Evolutionary conservation across 2,888 invertebrate species (phyloP).

Genomic region (Drosophila quinaria): DNA sequence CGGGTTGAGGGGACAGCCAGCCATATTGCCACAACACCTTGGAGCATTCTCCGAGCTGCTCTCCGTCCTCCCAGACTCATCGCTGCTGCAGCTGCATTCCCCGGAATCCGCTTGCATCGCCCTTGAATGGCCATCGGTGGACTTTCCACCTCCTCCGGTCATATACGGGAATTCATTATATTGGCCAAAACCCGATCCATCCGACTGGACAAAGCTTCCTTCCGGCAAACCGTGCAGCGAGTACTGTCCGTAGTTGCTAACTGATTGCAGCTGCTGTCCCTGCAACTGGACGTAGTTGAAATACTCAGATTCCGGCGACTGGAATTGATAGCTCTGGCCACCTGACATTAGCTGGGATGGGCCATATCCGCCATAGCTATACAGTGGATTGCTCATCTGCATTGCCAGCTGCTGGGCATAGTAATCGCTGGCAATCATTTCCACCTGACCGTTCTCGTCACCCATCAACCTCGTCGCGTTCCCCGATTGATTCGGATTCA

Average conservation of each 20-base stretch:
- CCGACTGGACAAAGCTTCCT: neutral
- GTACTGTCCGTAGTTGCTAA: conserved; percentile 6
- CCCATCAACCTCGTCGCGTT: neutral
- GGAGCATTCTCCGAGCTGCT: neutral
- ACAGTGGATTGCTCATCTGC: neutral
- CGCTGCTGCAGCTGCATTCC: neutral
- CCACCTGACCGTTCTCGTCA: neutral
- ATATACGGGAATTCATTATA: neutral
- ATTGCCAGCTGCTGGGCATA: conserved; percentile 17
- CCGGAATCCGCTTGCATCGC: neutral
- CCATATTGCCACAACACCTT: neutral
- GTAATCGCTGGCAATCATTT: conserved; percentile 17
- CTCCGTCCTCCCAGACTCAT: neutral
- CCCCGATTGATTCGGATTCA: neutral
- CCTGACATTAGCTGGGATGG: neutral
- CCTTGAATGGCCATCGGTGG: neutral
- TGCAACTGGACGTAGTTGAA: conserved; percentile 8
- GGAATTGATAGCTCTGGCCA: conserved; percentile 6
- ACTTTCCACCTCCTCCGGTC: neutral
- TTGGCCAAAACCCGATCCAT: neutral
- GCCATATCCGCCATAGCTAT: conserved; percentile 5
- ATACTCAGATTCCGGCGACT: neutral
- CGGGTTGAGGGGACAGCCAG: neutral
- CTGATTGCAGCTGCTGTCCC: neutral
- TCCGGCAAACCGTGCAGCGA: neutral